Base-by-base conservation (phyloP, 2,797 vertebrate genomes). In the Arrhamphus sclerolepis region DNA sequence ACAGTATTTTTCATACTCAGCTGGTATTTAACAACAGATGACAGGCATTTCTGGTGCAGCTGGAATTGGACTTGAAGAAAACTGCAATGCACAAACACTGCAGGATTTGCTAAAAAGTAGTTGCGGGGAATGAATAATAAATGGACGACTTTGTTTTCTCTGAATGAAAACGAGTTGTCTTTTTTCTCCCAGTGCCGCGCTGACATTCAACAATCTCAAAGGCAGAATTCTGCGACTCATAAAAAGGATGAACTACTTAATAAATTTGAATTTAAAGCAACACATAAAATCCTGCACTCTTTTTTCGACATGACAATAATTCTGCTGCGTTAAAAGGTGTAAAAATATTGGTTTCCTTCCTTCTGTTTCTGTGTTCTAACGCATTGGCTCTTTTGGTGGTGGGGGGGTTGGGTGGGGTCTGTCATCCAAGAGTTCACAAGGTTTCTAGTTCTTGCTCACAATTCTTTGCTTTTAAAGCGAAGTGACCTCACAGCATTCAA, bases 11-110 rank as follows among this genome's bases (percentile, higher is more conserved):
- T 53, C 48, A 40, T 43, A 34, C 63, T 74, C 52, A 40, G 69
- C 70, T 66, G 64, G 67, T 63, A 52, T 50, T 38, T 2, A 14
- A 59, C 69, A 73, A 43, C 42, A 66, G 56, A 68, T 52, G 69
- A 69, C 46, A 76, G 59, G 59, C 50, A 1, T 44, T 62, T 39
- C 2, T 20, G 7, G 26, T 51, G 56, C 19, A 31, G 46, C 22
- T 29, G 47, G 26, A 64, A 16, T 38, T 3, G 5, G 40, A 56
- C 28, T 59, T 13, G 5, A 59, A 40, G 29, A 46, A 76, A 62
- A 60, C 26, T 41, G 60, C 29, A 18, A 31, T 20, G 58, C 63
- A 66, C 21, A 62, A 41, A 34, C 29, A 0, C 18, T 38, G 50
- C 61, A 54, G 64, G 34, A 10, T 59, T 41, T 56, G 49, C 48